phyloP scores from a whole-genome alignment of 2,888 invertebrate species.

The Trichogramma dendrolimi region DNA sequence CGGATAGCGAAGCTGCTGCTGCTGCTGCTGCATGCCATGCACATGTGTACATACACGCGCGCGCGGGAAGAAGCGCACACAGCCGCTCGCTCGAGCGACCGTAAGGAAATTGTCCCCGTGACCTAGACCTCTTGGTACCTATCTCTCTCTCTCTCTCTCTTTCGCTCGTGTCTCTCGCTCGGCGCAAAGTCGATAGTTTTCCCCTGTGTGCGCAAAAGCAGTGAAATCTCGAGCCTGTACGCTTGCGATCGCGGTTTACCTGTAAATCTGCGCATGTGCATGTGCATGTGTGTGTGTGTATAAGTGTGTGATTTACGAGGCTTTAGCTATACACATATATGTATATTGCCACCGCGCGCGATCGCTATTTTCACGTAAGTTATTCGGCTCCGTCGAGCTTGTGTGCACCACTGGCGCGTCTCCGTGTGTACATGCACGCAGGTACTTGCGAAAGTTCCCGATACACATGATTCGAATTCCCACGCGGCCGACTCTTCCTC shows the following conservation, averaged over 20 bases:
- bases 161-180: conserved; percentile 3
- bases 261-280: not conserved
- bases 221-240: conserved; percentile 14
- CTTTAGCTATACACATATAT: too few species aligned
- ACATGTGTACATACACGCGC: not conserved
- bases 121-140: conserved; percentile 18
- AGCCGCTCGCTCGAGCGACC: not conserved
- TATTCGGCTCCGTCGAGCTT: too few species aligned
- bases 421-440: too few species aligned
- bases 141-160: too few species aligned
- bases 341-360: too few species aligned
- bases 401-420: too few species aligned
- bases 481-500: too few species aligned
- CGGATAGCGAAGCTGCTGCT: not conserved
- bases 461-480: too few species aligned
- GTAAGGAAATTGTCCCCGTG: conserved; percentile 18
- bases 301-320: not conserved
- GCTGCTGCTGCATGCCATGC: not conserved
- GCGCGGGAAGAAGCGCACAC: conserved; percentile 3
- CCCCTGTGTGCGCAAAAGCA: not conserved
- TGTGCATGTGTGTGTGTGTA: not conserved
- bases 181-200: conserved; percentile 13
- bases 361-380: too few species aligned
- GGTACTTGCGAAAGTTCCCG: too few species aligned
- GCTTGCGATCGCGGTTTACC: conserved; percentile 9